These are phyloP conservation scores for Subacronicta megacephala DNA, from an alignment of 2,888 invertebrate genomes.

Conservation along the genomic window DNA sequence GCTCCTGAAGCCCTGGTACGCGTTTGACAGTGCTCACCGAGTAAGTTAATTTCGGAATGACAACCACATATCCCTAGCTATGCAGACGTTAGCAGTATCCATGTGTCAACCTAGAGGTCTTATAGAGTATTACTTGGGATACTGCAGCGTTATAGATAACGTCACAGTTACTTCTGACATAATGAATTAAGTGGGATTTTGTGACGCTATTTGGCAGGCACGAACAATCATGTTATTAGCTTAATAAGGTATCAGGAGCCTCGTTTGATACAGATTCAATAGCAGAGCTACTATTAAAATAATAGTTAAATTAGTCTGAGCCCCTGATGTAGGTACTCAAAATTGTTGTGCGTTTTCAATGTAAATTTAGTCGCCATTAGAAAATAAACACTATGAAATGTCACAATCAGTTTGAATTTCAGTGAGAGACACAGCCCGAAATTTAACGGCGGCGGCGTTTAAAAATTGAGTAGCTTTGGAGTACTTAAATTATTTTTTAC, in stretches of 20 bases:
- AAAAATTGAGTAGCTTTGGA: no score
- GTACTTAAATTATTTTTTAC: no score
- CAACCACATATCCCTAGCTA: constrained; percentile 43
- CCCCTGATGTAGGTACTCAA: no score
- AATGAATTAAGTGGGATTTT: constrained; percentile 25
- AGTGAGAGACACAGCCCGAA: no score
- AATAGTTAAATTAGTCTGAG: background rate
- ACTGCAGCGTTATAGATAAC: constrained; percentile 19
- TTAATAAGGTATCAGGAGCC: background rate
- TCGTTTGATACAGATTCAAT: background rate
- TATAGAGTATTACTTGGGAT: constrained; percentile 10
- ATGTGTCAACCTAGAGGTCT: constrained; percentile 32
- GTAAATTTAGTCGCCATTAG: no score
- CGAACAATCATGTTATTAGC: constrained; percentile 8
- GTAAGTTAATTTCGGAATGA: constrained; percentile 57
- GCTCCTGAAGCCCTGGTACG: constrained; percentile 9
- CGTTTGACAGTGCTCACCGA: constrained; percentile 34
- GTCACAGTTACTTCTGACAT: constrained; percentile 11
- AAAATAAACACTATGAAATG: no score
- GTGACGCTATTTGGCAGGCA: constrained; percentile 1
- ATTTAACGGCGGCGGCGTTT: no score
- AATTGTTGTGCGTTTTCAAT: no score
- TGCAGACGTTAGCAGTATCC: constrained; percentile 44
- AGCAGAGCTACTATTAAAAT: background rate
- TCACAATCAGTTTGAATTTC: no score